phyloP scores from a whole-genome alignment of 1,140 invertebrate genomes.

The Musca vetustissima region DNA sequence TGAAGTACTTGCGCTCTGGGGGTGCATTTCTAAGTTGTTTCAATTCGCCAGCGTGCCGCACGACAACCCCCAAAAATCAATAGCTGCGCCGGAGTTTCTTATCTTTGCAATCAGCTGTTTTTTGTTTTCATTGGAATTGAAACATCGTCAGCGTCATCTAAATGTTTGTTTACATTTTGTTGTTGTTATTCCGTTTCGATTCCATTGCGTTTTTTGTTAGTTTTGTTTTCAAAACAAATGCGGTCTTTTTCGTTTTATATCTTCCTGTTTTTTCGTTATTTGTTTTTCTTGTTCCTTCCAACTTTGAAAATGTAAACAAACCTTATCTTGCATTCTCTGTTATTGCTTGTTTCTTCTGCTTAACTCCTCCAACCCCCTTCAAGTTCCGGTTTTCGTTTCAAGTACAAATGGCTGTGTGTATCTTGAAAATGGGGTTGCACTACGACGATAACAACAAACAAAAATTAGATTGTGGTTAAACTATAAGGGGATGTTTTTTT shows the following conservation, averaged over 20 bases:
- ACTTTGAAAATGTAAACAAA: too few relatives aligned
- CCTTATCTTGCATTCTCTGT: too few relatives aligned
- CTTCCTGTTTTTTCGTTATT: neutral
- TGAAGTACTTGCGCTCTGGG: slow-evolving; percentile 11
- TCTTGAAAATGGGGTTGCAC: too few relatives aligned
- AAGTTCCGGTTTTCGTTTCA: too few relatives aligned
- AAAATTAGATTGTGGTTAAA: too few relatives aligned
- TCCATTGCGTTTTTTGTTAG: neutral
- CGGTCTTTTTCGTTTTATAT: neutral
- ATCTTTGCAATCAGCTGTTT: slow-evolving; percentile 7
- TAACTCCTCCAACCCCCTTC: too few relatives aligned
- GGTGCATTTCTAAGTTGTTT: slow-evolving; percentile 12
- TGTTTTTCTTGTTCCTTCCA: too few relatives aligned
- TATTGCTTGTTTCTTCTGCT: too few relatives aligned
- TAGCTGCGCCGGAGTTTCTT: slow-evolving; percentile 20
- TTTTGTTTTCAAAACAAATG: slow-evolving; percentile 18
- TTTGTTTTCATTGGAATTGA: neutral
- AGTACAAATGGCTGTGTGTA: too few relatives aligned
- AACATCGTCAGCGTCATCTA: neutral
- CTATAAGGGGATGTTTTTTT: too few relatives aligned
- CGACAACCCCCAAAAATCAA: slow-evolving; percentile 19
- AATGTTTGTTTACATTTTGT: neutral
- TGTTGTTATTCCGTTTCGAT: slow-evolving; percentile 8
- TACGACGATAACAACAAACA: too few relatives aligned
- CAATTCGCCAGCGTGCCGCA: neutral